phyloP scores from a whole-genome alignment of 2,797 vertebrate species.

The Channallabes apus region DNA sequence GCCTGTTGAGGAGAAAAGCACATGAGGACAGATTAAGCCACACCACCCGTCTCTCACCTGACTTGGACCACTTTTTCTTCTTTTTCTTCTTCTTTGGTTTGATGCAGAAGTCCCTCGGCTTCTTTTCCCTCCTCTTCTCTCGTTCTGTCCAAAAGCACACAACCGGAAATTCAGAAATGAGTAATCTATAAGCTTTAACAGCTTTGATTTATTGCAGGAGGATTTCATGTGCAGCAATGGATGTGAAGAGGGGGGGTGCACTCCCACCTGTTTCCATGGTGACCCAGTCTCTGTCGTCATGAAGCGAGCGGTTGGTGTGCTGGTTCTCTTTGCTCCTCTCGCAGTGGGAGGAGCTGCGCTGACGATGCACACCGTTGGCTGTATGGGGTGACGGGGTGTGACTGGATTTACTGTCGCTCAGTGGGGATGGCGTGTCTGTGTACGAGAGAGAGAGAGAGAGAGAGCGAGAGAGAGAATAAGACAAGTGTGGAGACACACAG shows the following conservation, averaged over 20 bases:
- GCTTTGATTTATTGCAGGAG: constrained; percentile 17
- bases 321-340: constrained; percentile 72
- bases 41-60: constrained; percentile 73
- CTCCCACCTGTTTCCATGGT: constrained; percentile 69
- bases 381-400: constrained; percentile 64
- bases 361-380: constrained; percentile 63
- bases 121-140: constrained; percentile 78
- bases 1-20: neutral
- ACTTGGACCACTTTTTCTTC: constrained; percentile 88
- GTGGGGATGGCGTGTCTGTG: constrained; percentile 57
- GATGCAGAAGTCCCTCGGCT: constrained; percentile 83
- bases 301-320: constrained; percentile 61
- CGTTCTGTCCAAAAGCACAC: constrained; percentile 67
- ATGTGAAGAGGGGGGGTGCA: constrained; percentile 25
- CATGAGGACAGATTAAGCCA: neutral
- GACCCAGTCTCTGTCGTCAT: constrained; percentile 64
- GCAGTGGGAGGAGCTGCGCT: constrained; percentile 62
- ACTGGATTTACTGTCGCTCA: constrained; percentile 64
- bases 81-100: constrained; percentile 92
- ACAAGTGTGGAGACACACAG: neutral
- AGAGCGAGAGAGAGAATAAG: neutral
- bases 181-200: neutral
- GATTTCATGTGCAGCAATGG: constrained; percentile 26
- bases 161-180: neutral
- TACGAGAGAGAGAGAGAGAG: neutral